These are phyloP conservation scores for Pelochelys cantorii DNA, from an alignment of 2,797 vertebrate genomes.

Conservation along the genomic window DNA sequence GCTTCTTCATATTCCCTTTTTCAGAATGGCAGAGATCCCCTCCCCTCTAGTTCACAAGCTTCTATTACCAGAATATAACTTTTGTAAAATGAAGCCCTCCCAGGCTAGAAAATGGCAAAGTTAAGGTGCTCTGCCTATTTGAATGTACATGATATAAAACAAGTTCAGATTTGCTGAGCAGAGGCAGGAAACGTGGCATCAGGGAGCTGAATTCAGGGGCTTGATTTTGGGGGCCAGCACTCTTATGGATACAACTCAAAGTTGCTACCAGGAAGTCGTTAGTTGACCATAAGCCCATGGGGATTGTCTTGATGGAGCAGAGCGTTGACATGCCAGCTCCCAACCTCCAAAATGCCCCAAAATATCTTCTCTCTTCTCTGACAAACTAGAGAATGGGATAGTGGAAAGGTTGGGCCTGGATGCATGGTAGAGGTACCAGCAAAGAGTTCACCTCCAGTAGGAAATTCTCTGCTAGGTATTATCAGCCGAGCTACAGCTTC, in stretches of 20 bases:
- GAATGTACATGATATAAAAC: background rate
- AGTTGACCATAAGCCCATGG: no score
- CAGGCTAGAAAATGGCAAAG: background rate
- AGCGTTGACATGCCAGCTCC: background rate
- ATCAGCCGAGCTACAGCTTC: background rate
- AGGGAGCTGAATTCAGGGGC: background rate
- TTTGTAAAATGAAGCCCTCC: background rate
- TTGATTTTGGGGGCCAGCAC: background rate
- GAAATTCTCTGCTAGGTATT: background rate
- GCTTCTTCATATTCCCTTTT: background rate
- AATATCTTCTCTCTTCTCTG: background rate
- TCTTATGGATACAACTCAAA: background rate
- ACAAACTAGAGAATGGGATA: background rate
- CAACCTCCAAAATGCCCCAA: background rate
- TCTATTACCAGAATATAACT: background rate
- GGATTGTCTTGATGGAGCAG: background rate
- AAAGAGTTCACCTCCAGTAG: background rate
- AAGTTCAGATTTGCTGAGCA: background rate
- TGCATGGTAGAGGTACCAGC: rapidly evolving
- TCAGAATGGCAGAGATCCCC: background rate
- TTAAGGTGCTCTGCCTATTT: background rate
- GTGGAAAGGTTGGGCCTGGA: background rate
- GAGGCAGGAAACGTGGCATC: background rate
- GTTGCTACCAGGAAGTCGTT: background rate
- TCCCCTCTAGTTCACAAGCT: background rate